Evolutionary conservation across 2,113 vertebrate species (phyloP).

Genomic region (Chaetura pelagica): DNA sequence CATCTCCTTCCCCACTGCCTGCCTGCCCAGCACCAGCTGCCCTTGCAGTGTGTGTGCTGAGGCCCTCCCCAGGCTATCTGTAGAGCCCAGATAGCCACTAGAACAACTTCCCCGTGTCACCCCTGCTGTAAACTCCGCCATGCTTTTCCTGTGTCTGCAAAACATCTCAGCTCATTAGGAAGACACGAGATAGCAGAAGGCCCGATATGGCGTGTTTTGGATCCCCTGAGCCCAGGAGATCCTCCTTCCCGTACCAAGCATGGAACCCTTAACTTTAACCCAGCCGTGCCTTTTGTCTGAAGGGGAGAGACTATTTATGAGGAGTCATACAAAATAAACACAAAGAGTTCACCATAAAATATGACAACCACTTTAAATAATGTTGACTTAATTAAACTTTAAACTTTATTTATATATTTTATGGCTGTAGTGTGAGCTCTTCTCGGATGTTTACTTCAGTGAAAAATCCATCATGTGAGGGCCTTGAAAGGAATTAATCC

Average conservation of each 20-base stretch:
- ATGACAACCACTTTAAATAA: conserved; percentile 87
- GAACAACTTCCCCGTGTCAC: conserved; percentile 58
- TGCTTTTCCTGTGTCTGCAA: conserved; percentile 73
- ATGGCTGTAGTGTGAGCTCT: conserved; percentile 83
- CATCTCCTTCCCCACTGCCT: neutral
- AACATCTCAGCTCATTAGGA: conserved; percentile 73
- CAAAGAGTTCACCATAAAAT: conserved; percentile 82
- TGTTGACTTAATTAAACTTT: conserved; percentile 88
- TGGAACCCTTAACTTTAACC: conserved; percentile 71
- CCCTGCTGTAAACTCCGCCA: conserved; percentile 36
- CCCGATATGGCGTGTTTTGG: neutral
- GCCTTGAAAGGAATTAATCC: conserved; percentile 88
- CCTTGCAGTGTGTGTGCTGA: neutral
- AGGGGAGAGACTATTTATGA: conserved; percentile 81
- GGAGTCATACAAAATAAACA: conserved; percentile 84
- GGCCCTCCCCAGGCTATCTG: neutral
- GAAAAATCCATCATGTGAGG: conserved; percentile 86
- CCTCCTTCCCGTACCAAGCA: conserved; percentile 51
- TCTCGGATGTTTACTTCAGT: conserved; percentile 87
- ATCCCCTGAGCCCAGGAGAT: conserved; percentile 22
- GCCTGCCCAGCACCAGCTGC: fast-evolving
- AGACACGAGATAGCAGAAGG: conserved; percentile 69
- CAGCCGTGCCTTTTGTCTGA: conserved; percentile 73
- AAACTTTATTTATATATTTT: conserved; percentile 88
- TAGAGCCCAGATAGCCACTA: neutral